Evolutionary conservation across 2,797 vertebrate genomes (phyloP), one percentile per base, ranked within the genome.

Genomic region (Sparus aurata): DNA sequence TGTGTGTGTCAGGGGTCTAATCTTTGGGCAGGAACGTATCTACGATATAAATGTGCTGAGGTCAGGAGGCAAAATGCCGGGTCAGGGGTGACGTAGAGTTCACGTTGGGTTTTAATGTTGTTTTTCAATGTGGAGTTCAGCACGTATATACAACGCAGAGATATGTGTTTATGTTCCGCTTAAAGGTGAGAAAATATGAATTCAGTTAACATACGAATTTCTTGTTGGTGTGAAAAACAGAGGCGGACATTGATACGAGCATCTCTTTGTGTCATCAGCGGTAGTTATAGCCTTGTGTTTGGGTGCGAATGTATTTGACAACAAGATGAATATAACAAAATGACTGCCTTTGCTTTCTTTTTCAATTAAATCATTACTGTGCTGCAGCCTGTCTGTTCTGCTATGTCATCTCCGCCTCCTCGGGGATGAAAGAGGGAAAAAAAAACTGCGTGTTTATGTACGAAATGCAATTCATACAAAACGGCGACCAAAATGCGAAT

Each of bases 311-410:
- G 69, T 61, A 77, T 88, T 87, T 89, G 77, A 93, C 77, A 87
- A 83, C 71, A 89, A 85, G 87, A 91, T 91, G 87, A 89, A 84
- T 84, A 68, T 69, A 84, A 85, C 76, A 89, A 89, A 91, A 82
- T 84, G 54, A 80, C 73, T 20, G 77, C 69, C 61, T 82, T 77
- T 71, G 69, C 62, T 83, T 79, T 68, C 58, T 70, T 83, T 85
- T 84, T 78, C 85, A 89, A 92, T 94, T 95, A 93, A 92, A 90
- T 87, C 85, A 92, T 92, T 88, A 88, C 79, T 85, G 84, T 87
- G 86, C 85, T 23, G 53, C 77, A 90, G 85, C 75, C 73, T 83
- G 73, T 90, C 82, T 85, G 67, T 83, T 85, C 71, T 57, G 70
- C 62, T 20, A 9, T 67, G 57, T 77, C 61, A 27, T 75, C 75